Evolutionary conservation across 92 coral and sea anemone genomes (phyloP).

Genomic region (Phenganax subtilis): DNA sequence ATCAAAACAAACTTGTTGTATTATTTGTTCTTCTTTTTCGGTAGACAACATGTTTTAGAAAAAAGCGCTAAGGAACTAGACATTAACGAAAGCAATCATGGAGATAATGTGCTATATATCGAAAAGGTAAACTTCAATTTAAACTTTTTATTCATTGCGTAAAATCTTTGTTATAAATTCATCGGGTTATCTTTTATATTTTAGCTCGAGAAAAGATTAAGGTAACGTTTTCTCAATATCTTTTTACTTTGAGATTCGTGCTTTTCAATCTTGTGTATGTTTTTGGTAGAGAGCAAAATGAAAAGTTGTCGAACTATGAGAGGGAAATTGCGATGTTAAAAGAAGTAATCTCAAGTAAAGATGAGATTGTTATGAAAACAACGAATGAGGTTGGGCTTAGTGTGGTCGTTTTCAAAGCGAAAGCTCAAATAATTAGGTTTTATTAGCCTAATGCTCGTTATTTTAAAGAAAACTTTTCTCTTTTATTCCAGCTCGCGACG

Average conservation of each 20-base stretch:
- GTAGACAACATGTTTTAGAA: slow-evolving; percentile 2
- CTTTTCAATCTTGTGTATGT: too few species aligned
- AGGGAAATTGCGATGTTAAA: slow-evolving; percentile 84
- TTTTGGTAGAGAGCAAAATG: slow-evolving; percentile 55
- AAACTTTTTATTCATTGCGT: not conserved
- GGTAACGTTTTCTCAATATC: not conserved
- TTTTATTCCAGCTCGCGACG: slow-evolving; percentile 17
- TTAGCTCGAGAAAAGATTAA: slow-evolving; percentile 21
- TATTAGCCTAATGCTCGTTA: slow-evolving; percentile 16
- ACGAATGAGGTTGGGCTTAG: slow-evolving; percentile 64
- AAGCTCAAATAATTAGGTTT: not conserved
- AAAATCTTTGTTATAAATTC: not conserved
- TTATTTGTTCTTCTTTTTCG: not conserved
- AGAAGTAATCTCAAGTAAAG: slow-evolving; percentile 92
- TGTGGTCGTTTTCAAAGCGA: not conserved
- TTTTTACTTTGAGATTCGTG: not conserved
- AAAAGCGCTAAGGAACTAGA: not conserved
- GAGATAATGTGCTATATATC: slow-evolving; percentile 5
- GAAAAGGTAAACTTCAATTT: not conserved
- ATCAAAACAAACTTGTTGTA: not conserved
- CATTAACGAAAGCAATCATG: not conserved
- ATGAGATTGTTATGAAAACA: slow-evolving; percentile 81
- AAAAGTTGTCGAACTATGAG: slow-evolving; percentile 56
- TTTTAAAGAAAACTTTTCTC: slow-evolving; percentile 2
- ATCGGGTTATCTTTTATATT: not conserved